Evolutionary conservation across 1,140 invertebrate species (phyloP), one percentile per base, ranked within the genome.

Genomic region (Hypothenemus hampei): DNA sequence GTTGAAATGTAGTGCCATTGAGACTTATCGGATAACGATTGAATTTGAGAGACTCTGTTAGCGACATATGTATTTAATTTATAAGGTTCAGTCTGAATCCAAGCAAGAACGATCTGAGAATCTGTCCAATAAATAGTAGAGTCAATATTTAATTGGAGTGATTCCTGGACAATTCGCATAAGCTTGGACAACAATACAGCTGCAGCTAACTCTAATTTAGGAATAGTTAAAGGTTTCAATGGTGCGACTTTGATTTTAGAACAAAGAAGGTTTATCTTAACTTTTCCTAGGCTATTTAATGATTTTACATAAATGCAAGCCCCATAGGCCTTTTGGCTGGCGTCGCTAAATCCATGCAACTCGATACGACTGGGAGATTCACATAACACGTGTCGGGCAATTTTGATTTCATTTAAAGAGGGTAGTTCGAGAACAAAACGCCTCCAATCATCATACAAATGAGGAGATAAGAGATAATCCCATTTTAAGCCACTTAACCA

Each of bases 1-100:
- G 57, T 54, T 2, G 44, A 35, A 1, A 74, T 64, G 48, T 74
- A 64, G 5, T 35, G 13, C 66, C 64, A 69, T 4, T 19, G n/a
- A 24, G 15, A 13, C 11, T 15, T 41, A 8, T 1, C 39, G 13
- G 45, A 68, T n/a, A 55, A 41, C 16, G 68, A 19, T 46, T 61
- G 56, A 24, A 61, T 59, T 48, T 43, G 31, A 4, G 44, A 6
- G 13, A 58, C 36, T 16, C 59, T 10, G 31, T 60, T 60, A 4
- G 40, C 29, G 4, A 59, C 45, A 45, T 59, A 59, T 15, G 29
- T 19, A 24, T 47, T 22, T 8, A 35, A 41, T 7, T 4, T 7
- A 41, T 19, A 33, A 11, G 57, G 57, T 11, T 35, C 3, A 3
- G 10, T 23, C n/a, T 8, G 15, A 4, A 59, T 13, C 59, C 59